A percentile compares a stretch with the other conserved stretches of the same genome.
These are phyloP conservation scores for Rhogogaster chlorosoma DNA, from an alignment of 2,888 invertebrate genomes.

Conservation along the genomic window DNA sequence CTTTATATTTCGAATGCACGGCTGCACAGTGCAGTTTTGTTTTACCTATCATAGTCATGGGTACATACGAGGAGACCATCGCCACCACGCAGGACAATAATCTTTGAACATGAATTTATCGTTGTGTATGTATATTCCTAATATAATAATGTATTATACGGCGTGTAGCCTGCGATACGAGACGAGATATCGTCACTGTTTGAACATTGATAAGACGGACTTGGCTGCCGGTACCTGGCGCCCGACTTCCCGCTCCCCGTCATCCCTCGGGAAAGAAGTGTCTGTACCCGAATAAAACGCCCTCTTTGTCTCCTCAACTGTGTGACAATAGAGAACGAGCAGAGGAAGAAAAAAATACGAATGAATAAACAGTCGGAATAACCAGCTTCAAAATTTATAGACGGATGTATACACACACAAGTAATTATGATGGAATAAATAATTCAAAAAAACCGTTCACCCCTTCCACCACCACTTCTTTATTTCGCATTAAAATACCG, in stretches of 20 bases:
- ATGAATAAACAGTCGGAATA: not conserved
- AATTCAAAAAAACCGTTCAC: not conserved
- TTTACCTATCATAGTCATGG: not conserved
- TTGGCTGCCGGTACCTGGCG: slow-evolving; percentile 44
- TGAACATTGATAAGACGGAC: slow-evolving; percentile 70
- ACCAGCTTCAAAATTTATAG: not conserved
- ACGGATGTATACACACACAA: not conserved
- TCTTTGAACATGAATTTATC: slow-evolving; percentile 44
- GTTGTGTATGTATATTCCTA: slow-evolving; percentile 54
- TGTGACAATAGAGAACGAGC: not conserved
- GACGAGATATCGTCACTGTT: slow-evolving; percentile 64
- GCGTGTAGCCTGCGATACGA: slow-evolving; percentile 53
- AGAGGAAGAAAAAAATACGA: not conserved
- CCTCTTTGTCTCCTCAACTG: slow-evolving; percentile 16
- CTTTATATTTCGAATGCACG: not conserved
- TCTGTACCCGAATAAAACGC: slow-evolving; percentile 26
- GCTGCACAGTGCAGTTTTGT: not conserved
- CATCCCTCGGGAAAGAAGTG: slow-evolving; percentile 26
- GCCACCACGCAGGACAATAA: not conserved
- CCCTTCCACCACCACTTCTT: too few species aligned
- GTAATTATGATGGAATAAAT: not conserved
- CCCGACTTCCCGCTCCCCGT: slow-evolving; percentile 40
- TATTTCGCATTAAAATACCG: too few species aligned
- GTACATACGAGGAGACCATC: not conserved
- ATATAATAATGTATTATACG: slow-evolving; percentile 60